Base-by-base conservation (phyloP, 2,113 vertebrate species). In the Zosterops japonicus region DNA sequence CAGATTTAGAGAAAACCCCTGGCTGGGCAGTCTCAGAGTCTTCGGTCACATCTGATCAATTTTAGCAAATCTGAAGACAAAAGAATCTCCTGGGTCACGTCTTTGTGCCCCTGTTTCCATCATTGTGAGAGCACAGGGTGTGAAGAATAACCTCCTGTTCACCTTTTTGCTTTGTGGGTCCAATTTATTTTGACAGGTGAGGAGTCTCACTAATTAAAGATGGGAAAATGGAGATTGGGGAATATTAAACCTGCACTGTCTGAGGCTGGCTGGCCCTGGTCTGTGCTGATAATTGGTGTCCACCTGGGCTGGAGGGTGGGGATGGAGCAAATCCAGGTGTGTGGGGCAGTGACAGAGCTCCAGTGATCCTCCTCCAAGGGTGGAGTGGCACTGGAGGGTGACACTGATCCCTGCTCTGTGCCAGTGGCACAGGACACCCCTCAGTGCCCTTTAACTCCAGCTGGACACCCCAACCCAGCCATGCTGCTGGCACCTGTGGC, bases 331-430 rank as follows among this genome's bases (percentile, higher is more conserved):
- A 13, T 42, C 15, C 59, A 25, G 53, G 9, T 16, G 85, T 12
- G 36, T 31, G 35, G 13, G 12, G 35, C 71, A 16, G 23, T 8
- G 41, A 33, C 23, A 21, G 27, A 29, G 3, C 0, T 0, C 8
- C 33, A 31, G 59, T 41, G 42, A 10, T 17, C 46, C 59, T 46
- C 22, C 1, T 2, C 35, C 24, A 3, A 8, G 61, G 28, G 28
- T 27, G 0, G 14, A n/a, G 47, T 7, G 83, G 13, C 71, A 5
- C 75, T 55, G 6, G 3, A 35, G 21, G 8, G 36, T 1, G 15
- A 9, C 35, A 29, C 0, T 42, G 36, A 18, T 22, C 39, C 59
- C 44, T 41, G 59, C 60, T 59, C 28, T 41, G 16, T 61, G 72
- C 9, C 64, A 42, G 2, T 15, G 39, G 53, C 49, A 16, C 78